Percentiles rank a stretch among this genome's conserved stretches.
phyloP scores from a whole-genome alignment of 1,140 invertebrate genomes.

The Pachyrhynchus sulphureomaculatus region DNA sequence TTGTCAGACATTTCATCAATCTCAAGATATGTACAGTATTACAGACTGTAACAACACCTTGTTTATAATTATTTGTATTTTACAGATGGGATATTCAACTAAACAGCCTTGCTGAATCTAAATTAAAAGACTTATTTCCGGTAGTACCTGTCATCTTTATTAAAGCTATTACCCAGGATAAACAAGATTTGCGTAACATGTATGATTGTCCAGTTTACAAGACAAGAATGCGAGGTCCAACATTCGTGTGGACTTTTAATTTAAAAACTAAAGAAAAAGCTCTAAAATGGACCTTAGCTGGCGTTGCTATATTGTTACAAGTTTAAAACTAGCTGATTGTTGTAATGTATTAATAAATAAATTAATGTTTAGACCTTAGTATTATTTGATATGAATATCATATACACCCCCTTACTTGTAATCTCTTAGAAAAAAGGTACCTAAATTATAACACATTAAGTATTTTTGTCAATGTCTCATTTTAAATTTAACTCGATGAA shows the following conservation, averaged over 20 bases:
- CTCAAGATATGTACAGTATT: too few relatives aligned
- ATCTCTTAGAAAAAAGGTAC: too few relatives aligned
- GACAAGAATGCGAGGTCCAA: constrained; percentile 81
- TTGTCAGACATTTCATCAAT: too few relatives aligned
- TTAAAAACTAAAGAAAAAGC: constrained; percentile 86
- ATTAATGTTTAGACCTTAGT: not conserved
- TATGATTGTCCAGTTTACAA: constrained; percentile 95
- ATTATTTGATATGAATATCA: too few relatives aligned
- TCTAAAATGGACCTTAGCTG: constrained; percentile 89
- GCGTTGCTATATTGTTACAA: constrained; percentile 84
- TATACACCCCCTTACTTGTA: too few relatives aligned
- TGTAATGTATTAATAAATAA: not conserved
- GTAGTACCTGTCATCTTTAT: constrained; percentile 91
- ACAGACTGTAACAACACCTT: not conserved
- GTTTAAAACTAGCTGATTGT: constrained; percentile 52
- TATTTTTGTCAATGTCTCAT: too few relatives aligned
- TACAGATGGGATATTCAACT: constrained; percentile 76
- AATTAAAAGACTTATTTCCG: constrained; percentile 86
- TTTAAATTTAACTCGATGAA: too few relatives aligned
- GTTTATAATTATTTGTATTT: constrained; percentile 27
- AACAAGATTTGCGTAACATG: constrained; percentile 81
- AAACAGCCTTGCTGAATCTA: constrained; percentile 78
- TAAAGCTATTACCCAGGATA: constrained; percentile 83
- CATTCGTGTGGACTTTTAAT: constrained; percentile 96
- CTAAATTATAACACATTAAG: too few relatives aligned